Base-by-base conservation (phyloP, 2,797 vertebrate species). In the Myotis pilosus region DNA sequence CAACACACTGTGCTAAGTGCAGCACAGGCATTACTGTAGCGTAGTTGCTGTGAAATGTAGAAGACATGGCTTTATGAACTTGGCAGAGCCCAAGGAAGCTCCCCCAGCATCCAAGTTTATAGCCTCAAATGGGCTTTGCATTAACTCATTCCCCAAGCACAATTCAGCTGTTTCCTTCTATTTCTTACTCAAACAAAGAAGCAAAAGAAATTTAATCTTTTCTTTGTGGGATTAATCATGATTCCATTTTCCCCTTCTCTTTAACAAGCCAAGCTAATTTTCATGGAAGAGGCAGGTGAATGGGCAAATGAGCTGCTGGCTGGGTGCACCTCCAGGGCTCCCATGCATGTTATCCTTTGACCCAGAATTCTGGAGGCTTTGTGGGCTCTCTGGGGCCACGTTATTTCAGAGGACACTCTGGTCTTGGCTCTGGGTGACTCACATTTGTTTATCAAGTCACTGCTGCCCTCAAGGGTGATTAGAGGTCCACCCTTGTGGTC, bases 151-250 rank as follows among this genome's bases (percentile, higher is more conserved):
- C 60, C 60, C 25, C 30, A 84, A 49, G 79, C 44, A 78, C 53
- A 92, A 93, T 41, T 76, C 85, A 69, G n/a, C 76, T 28, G 11
- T 93, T 96, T 89, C 55, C 49, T 89, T 88, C 47, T 69, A 30
- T 36, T 82, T 92, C 76, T 84, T 91, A 25, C 28, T 64, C 47
- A 74, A 53, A 74, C 28, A 47, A 38, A 85, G 16, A 91, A 44
- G 23, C 51, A 62, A 81, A 92, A 49, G 7, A 79, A 76, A 91
- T 68, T 0, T 79, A 66, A 12, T 81, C 33, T 85, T 94, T 94
- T 57, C 22, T 55, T 6, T 11, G 36, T 84, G 44, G n/a, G 36
- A 81, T 81, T 68, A n/a, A 64, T 53, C 30, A 47, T 7, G 71
- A 75, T 91, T 95, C 33, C 15, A 28, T 69, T 89, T 94, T 6